A percentile compares a stretch with the other conserved stretches of the same genome.
Evolutionary conservation across 2,797 vertebrate genomes (phyloP).

Genomic region (Alca torda): DNA sequence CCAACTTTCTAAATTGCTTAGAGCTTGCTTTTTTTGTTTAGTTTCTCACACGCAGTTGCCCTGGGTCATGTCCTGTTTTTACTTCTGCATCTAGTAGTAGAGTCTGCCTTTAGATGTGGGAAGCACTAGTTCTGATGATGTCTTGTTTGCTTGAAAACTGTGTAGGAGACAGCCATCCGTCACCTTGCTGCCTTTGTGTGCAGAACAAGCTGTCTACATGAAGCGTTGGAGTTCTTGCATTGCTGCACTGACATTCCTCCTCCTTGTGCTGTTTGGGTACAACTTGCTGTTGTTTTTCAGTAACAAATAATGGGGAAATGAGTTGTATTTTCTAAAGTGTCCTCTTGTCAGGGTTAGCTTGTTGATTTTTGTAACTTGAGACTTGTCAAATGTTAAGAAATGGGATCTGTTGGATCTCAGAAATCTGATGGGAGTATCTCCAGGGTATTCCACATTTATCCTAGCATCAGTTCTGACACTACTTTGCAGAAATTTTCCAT

Average conservation of each 20-base stretch:
- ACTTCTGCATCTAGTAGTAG: not conserved
- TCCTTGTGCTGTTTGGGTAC: not conserved
- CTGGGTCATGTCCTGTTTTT: not conserved
- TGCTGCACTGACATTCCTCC: not conserved
- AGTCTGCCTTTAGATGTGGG: not conserved
- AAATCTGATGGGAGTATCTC: not conserved
- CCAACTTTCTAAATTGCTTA: constrained; percentile 17
- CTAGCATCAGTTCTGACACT: not conserved
- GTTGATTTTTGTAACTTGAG: not conserved
- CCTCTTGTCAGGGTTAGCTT: not conserved
- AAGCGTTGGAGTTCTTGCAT: not conserved
- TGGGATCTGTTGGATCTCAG: not conserved
- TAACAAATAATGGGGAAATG: not conserved
- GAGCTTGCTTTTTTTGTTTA: not conserved
- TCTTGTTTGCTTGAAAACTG: constrained; percentile 7
- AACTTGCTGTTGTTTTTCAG: constrained; percentile 9
- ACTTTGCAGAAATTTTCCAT: not conserved
- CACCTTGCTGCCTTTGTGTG: not conserved
- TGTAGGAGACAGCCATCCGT: not conserved
- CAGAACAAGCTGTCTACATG: not conserved
- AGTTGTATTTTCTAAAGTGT: not conserved
- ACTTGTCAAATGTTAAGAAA: not conserved
- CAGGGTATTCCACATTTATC: not conserved
- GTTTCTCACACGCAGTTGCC: not conserved
- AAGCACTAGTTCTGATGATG: not conserved